Percentiles rank a stretch among this genome's conserved stretches.
These are phyloP conservation scores for Caenorhabditis uteleia DNA, from an alignment of 2,888 invertebrate genomes.

Conservation along the genomic window DNA sequence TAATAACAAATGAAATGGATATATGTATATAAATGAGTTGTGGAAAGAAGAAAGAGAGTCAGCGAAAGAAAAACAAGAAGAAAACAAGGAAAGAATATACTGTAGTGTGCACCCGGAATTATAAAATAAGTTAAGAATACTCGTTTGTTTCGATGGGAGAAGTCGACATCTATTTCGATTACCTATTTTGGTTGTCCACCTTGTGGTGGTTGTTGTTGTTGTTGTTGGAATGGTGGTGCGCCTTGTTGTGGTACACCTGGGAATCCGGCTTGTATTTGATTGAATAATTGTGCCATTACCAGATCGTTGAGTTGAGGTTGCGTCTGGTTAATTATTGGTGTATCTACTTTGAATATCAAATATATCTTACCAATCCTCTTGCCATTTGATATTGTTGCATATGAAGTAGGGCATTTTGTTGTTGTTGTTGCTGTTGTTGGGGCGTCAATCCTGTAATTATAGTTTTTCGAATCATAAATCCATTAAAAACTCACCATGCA, in stretches of 20 bases:
- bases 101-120: too few relatives aligned
- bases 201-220: too few relatives aligned
- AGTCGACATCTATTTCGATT: too few relatives aligned
- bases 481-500: conserved; percentile 8
- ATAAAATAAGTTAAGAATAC: too few relatives aligned
- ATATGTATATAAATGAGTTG: too few relatives aligned
- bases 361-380: conserved; percentile 10
- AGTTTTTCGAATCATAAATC: conserved; percentile 5
- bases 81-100: too few relatives aligned
- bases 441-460: conserved; percentile 8
- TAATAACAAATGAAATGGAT: too few relatives aligned
- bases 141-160: too few relatives aligned
- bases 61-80: too few relatives aligned
- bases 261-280: conserved; percentile 4
- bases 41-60: too few relatives aligned
- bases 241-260: conserved; percentile 9
- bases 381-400: conserved; percentile 7
- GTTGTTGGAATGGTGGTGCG: too few relatives aligned
- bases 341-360: neutral
- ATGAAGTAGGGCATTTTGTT: neutral
- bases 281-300: conserved; percentile 11
- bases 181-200: too few relatives aligned
- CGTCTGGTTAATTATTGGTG: conserved; percentile 3
- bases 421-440: conserved; percentile 15
- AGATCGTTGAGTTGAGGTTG: neutral